phyloP scores from a whole-genome alignment of 2,888 invertebrate genomes.

The Cryptocephalus moraei region DNA sequence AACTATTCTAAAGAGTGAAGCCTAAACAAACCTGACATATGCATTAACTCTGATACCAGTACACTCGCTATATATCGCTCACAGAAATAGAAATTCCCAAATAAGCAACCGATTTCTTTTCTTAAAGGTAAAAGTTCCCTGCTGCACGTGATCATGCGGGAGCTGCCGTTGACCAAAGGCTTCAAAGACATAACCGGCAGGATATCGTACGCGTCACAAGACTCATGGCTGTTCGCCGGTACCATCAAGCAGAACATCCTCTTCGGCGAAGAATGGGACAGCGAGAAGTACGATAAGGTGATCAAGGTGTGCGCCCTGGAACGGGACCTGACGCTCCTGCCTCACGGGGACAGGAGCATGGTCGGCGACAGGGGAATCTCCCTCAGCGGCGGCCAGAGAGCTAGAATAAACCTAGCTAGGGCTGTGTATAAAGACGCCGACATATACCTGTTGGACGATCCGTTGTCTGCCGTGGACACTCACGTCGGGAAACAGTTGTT shows the following conservation, averaged over 20 bases:
- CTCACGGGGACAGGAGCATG: constrained; percentile 60
- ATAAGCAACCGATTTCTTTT: no score
- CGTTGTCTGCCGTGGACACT: constrained; percentile 68
- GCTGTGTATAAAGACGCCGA: constrained; percentile 69
- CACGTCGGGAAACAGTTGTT: constrained; percentile 68
- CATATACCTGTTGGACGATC: constrained; percentile 71
- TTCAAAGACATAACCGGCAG: constrained; percentile 49
- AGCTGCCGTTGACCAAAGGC: constrained; percentile 54
- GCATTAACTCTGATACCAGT: no score
- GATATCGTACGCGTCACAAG: constrained; percentile 66
- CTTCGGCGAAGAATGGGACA: constrained; percentile 57
- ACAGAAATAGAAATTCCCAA: no score
- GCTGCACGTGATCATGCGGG: constrained; percentile 59
- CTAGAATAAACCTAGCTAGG: constrained; percentile 65
- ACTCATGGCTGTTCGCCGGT: constrained; percentile 67
- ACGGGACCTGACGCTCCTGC: constrained; percentile 59
- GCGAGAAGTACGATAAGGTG: constrained; percentile 38
- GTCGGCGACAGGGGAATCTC: constrained; percentile 71
- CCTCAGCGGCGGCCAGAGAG: constrained; percentile 72
- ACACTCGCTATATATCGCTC: no score
- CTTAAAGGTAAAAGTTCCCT: constrained; percentile 47
- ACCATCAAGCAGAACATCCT: constrained; percentile 69
- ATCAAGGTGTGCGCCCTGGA: constrained; percentile 54
- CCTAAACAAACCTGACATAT: no score
- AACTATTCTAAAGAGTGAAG: no score